Conservation (phyloP, 2,888 invertebrate species). For the Melieria picta region DNA sequence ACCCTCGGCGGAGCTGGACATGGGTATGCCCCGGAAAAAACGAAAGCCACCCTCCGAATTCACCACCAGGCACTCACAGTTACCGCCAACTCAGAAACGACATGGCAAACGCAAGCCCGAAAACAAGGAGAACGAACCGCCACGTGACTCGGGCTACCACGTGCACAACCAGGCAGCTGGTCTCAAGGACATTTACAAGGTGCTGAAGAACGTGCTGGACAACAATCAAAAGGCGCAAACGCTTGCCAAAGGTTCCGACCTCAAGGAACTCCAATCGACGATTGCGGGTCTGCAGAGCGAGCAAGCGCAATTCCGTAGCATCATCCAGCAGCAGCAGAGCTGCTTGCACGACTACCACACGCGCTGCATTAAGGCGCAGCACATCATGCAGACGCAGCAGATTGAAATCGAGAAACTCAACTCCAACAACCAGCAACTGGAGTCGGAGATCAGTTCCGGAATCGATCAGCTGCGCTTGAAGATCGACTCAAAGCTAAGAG, state of each 20-base stretch:
- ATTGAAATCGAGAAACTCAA: conserved; percentile 60
- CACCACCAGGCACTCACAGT: conserved; percentile 11
- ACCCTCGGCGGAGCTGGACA: conserved; percentile 9
- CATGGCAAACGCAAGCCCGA: conserved; percentile 24
- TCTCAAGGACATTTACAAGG: conserved; percentile 50
- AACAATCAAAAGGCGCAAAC: conserved; percentile 41
- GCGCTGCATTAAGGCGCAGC: conserved; percentile 61
- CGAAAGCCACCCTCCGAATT: conserved; percentile 34
- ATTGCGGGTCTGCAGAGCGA: conserved; percentile 56
- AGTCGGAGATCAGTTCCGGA: conserved; percentile 57
- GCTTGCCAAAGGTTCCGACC: conserved; percentile 33
- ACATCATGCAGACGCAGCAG: conserved; percentile 62
- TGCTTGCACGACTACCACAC: conserved; percentile 58
- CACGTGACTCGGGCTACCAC: neutral
- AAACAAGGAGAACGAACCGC: conserved; percentile 42
- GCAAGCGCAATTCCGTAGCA: conserved; percentile 56
- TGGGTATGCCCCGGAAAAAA: conserved; percentile 7
- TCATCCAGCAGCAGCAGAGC: conserved; percentile 60
- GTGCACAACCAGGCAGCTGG: conserved; percentile 33
- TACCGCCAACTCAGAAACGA: conserved; percentile 15
- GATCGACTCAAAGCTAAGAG: conserved; percentile 58
- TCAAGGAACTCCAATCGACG: conserved; percentile 49
- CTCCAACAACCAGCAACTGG: conserved; percentile 57
- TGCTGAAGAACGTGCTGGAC: conserved; percentile 52
- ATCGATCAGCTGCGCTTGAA: conserved; percentile 57